Percentiles rank a stretch among this genome's conserved stretches.
phyloP scores from a whole-genome alignment of 2,113 vertebrate genomes.

The Mandrillus leucophaeus region DNA sequence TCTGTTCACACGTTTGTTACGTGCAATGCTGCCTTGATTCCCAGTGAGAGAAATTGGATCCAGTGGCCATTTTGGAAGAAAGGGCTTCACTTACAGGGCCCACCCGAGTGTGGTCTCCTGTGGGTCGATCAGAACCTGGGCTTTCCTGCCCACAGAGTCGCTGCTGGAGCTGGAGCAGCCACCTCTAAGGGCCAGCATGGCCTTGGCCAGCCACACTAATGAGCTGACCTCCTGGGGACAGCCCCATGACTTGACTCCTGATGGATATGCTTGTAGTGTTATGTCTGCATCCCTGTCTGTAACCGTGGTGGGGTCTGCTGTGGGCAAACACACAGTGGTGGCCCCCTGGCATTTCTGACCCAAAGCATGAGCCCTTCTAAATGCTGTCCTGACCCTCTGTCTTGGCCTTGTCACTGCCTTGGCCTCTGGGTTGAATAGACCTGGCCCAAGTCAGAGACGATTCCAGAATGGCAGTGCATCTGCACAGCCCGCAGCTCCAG shows the following conservation, averaged over 20 bases:
- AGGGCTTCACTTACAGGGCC: background rate
- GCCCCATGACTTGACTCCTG: background rate
- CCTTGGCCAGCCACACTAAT: background rate
- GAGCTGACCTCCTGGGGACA: background rate
- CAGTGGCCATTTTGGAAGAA: background rate
- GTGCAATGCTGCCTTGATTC: background rate
- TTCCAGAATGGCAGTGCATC: background rate
- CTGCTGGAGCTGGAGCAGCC: background rate
- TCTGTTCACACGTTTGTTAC: background rate
- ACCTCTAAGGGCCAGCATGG: background rate
- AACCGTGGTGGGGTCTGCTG: background rate
- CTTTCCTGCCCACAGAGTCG: background rate
- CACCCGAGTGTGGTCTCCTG: background rate
- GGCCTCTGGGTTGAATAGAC: background rate
- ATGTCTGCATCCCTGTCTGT: background rate
- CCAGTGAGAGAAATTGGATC: background rate
- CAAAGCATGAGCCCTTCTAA: background rate
- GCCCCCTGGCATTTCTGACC: background rate
- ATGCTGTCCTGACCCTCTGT: background rate
- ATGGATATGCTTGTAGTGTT: background rate
- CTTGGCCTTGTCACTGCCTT: background rate
- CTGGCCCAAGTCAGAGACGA: background rate
- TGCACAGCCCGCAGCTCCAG: background rate
- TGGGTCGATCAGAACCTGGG: background rate
- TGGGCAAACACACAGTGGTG: background rate